phyloP scores from a whole-genome alignment of 2,797 vertebrate genomes.

The Tolypeutes matacus region DNA sequence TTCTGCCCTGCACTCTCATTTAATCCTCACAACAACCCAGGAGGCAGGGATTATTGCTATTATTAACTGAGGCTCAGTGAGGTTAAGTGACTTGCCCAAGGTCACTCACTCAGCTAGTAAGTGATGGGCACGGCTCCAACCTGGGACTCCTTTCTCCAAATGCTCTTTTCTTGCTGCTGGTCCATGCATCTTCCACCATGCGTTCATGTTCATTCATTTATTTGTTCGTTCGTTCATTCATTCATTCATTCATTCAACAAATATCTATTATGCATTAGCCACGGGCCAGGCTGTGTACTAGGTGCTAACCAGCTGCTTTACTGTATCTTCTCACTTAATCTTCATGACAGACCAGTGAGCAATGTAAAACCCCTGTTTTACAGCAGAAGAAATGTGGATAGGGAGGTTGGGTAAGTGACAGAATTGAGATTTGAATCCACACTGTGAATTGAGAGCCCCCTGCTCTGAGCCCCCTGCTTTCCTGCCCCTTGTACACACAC shows the following conservation, averaged over 20 bases:
- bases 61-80: conserved; percentile 80
- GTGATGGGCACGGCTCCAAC: conserved; percentile 12
- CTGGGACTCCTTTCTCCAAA: background rate
- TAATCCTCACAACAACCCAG: conserved; percentile 59
- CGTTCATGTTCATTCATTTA: background rate
- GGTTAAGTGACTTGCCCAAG: conserved; percentile 82
- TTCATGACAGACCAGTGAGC: background rate
- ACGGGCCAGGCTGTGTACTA: background rate
- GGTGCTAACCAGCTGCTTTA: background rate
- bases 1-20: background rate
- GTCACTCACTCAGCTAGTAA: conserved; percentile 71
- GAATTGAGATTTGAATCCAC: background rate
- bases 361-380: background rate
- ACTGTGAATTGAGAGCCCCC: background rate
- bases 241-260: background rate
- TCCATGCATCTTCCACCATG: background rate
- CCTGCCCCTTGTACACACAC: accelerated
- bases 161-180: background rate
- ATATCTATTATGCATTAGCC: background rate
- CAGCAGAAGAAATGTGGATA: background rate
- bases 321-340: background rate
- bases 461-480: background rate
- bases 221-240: too few relatives aligned
- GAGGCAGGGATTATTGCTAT: conserved; percentile 78
- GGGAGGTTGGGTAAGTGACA: background rate